Conservation (phyloP, 2,888 invertebrate species). For the Carpatolechia fugitivella region DNA sequence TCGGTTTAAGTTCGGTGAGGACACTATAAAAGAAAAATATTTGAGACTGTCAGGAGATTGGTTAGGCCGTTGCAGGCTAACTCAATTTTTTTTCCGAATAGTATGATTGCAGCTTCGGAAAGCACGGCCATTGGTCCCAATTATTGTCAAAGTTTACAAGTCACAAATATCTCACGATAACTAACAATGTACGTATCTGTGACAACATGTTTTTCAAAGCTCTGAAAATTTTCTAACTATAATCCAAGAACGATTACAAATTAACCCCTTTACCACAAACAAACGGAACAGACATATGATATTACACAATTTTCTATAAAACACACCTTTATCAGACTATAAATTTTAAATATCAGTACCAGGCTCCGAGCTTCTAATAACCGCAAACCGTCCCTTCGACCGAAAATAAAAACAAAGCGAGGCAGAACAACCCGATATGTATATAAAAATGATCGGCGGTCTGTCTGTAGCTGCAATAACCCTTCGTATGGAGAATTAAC, state of each 20-base stretch:
- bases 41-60: no score
- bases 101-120: no score
- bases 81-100: no score
- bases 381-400: slow-evolving; percentile 46
- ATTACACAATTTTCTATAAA: not conserved
- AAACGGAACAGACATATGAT: not conserved
- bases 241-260: not conserved
- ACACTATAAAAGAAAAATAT: no score
- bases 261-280: not conserved
- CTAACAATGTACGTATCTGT: no score
- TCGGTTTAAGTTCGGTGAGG: no score
- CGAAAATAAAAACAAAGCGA: slow-evolving; percentile 55
- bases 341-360: slow-evolving; percentile 24
- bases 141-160: no score
- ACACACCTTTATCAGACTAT: slow-evolving; percentile 21
- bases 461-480: slow-evolving; percentile 54
- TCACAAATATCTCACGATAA: no score
- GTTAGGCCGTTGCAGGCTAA: no score
- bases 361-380: slow-evolving; percentile 23
- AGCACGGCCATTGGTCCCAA: no score
- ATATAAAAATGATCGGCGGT: slow-evolving; percentile 52
- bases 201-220: no score
- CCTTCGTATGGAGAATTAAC: slow-evolving; percentile 68
- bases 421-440: slow-evolving; percentile 49
- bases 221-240: no score